These are phyloP conservation scores for Lacanobia wlatinum DNA, from an alignment of 2,888 invertebrate species.

Conservation along the genomic window DNA sequence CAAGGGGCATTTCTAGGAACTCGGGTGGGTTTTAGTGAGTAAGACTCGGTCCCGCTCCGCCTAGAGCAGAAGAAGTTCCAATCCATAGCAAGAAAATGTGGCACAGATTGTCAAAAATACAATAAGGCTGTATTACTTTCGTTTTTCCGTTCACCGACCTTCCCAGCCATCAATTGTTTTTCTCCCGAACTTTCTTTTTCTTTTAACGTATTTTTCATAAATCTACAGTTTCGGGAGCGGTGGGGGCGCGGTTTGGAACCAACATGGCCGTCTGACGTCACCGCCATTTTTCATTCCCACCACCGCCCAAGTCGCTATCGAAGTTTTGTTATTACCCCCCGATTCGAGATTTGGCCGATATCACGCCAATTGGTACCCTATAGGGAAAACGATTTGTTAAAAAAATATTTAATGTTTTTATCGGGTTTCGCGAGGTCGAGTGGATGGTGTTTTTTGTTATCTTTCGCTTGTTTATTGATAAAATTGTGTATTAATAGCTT, in stretches of 20 bases:
- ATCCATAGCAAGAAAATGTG: no score
- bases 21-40: no score
- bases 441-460: conserved; percentile 7
- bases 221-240: conserved; percentile 48
- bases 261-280: conserved; percentile 61
- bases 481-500: not conserved
- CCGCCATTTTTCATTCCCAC: conserved; percentile 62
- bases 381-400: conserved; percentile 34
- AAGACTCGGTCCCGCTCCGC: no score
- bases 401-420: conserved; percentile 37
- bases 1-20: no score
- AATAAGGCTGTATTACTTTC: not conserved
- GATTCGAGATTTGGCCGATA: conserved; percentile 37
- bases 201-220: conserved; percentile 42
- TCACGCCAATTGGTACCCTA: conserved; percentile 22
- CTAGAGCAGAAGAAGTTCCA: no score
- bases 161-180: conserved; percentile 4
- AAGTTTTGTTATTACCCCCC: conserved; percentile 52
- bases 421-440: not conserved
- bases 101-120: not conserved
- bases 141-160: conserved; percentile 13
- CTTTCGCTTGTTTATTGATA: not conserved
- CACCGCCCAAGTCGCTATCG: conserved; percentile 53
- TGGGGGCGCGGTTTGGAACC: conserved; percentile 49
- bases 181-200: conserved; percentile 11